Evolutionary conservation across 2,888 invertebrate genomes (phyloP).

Genomic region (Dasysyrphus tricinctus): DNA sequence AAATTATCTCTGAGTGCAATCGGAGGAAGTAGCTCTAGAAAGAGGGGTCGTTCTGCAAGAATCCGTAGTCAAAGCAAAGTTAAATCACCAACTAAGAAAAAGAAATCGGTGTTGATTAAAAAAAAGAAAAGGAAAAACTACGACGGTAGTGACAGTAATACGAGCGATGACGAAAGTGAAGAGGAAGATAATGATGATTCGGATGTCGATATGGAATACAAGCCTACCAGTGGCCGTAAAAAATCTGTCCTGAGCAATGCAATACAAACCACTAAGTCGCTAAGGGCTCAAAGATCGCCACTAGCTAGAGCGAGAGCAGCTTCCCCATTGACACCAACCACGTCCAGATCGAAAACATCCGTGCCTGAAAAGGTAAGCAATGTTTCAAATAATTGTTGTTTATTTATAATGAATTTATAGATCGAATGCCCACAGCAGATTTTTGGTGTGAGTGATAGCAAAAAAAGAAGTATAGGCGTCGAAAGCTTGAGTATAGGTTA

Average conservation of each 20-base stretch:
- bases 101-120: constrained; percentile 49
- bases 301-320: constrained; percentile 79
- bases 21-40: constrained; percentile 73
- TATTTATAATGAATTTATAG: no score
- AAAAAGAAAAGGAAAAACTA: constrained; percentile 69
- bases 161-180: constrained; percentile 75
- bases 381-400: neutral
- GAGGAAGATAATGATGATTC: constrained; percentile 70
- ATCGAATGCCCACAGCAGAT: no score
- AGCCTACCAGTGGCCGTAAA: constrained; percentile 78
- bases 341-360: constrained; percentile 78
- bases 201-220: constrained; percentile 78
- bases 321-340: constrained; percentile 79
- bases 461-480: no score
- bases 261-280: constrained; percentile 74
- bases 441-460: no score
- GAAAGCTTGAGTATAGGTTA: no score
- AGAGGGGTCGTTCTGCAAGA: constrained; percentile 56
- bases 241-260: constrained; percentile 67
- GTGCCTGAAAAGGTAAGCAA: constrained; percentile 79
- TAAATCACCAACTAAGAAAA: constrained; percentile 76
- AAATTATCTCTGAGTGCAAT: constrained; percentile 76
- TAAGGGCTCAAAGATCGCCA: constrained; percentile 79
- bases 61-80: constrained; percentile 61
- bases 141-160: constrained; percentile 42